Conservation (phyloP, 2,888 invertebrate genomes). For the Rotaria socialis region DNA sequence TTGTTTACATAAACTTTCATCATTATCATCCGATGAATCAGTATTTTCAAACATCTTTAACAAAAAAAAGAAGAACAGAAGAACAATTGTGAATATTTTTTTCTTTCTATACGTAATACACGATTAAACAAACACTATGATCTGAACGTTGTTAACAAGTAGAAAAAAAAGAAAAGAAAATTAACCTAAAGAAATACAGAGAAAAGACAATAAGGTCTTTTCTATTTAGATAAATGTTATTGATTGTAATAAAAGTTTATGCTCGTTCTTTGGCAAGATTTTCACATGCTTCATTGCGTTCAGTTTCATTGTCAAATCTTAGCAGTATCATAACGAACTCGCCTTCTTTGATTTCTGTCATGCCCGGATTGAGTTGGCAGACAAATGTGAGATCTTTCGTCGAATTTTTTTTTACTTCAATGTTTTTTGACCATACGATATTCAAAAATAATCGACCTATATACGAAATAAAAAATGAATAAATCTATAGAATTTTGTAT, state of each 20-base stretch:
- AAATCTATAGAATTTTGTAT: too few relatives aligned
- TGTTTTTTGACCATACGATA: neutral
- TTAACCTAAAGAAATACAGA: neutral
- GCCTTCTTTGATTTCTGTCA: neutral
- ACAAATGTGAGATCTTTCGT: neutral
- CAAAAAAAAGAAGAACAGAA: neutral
- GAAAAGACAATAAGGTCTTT: neutral
- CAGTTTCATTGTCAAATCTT: conserved; percentile 8
- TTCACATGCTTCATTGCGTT: conserved; percentile 10
- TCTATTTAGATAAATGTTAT: neutral
- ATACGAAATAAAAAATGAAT: neutral
- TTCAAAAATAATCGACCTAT: conserved; percentile 15
- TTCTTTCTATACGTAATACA: neutral
- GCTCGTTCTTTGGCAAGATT: neutral
- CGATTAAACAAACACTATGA: neutral
- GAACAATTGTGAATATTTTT: neutral
- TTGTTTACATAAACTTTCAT: conserved; percentile 3
- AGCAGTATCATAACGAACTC: neutral
- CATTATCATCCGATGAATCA: neutral
- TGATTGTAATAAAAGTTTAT: neutral
- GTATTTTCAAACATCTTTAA: conserved; percentile 8
- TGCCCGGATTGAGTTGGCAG: neutral
- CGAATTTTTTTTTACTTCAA: neutral
- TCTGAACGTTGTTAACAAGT: neutral
- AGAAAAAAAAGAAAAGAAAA: neutral